Evolutionary conservation across 1,140 invertebrate genomes (phyloP).

Genomic region (Trichonephila clavata): DNA sequence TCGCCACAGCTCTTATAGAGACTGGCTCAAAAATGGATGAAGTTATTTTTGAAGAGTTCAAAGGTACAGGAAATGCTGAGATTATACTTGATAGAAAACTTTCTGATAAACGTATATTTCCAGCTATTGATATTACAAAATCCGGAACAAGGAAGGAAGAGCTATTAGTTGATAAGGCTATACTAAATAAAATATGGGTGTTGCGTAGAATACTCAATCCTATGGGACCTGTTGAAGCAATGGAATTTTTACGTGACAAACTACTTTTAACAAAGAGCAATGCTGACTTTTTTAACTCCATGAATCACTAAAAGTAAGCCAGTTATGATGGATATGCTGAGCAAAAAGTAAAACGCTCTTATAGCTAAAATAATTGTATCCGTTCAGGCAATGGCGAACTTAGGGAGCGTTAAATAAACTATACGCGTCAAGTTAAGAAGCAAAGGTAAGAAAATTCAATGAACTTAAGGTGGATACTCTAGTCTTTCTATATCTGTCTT

Average conservation of each 20-base stretch:
- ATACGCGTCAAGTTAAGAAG: conserved; percentile 31
- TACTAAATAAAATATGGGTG: too few species aligned
- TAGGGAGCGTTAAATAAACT: conserved; percentile 25
- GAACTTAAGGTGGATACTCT: not conserved
- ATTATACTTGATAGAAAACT: not conserved
- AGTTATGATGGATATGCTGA: conserved; percentile 32
- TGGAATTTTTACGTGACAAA: too few species aligned
- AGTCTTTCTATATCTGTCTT: too few species aligned
- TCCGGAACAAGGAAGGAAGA: too few species aligned
- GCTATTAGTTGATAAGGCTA: too few species aligned
- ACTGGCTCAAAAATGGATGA: conserved; percentile 80
- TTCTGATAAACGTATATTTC: too few species aligned
- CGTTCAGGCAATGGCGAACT: conserved; percentile 22
- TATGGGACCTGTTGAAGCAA: too few species aligned
- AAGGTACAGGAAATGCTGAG: conserved; percentile 79
- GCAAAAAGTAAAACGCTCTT: conserved; percentile 16
- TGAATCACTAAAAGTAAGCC: conserved; percentile 2
- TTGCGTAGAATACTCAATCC: too few species aligned
- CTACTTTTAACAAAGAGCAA: too few species aligned
- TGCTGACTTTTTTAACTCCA: too few species aligned
- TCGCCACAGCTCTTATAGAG: conserved; percentile 79
- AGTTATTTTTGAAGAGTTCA: conserved; percentile 80
- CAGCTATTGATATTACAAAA: too few species aligned
- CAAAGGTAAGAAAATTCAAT: conserved; percentile 25
- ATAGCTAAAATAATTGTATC: conserved; percentile 21